A percentile compares a stretch with the other conserved stretches of the same genome.
Conservation (phyloP, 2,888 invertebrate species). For the Sepioteuthis lessoniana region DNA sequence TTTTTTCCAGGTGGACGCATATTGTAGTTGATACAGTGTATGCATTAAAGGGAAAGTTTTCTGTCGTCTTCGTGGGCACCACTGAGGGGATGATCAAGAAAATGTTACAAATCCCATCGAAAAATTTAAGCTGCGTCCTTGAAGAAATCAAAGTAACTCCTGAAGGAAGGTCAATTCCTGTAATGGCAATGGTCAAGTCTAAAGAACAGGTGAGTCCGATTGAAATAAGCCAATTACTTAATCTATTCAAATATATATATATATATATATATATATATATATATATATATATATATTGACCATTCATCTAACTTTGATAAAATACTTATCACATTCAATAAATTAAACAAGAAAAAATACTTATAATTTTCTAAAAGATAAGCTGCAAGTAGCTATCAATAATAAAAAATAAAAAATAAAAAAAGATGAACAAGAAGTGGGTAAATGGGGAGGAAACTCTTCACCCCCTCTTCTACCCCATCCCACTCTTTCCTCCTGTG, state of each 20-base stretch:
- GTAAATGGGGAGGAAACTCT: too few species aligned
- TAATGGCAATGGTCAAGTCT: constrained; percentile 84
- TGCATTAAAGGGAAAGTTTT: constrained; percentile 81
- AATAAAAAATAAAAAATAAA: too few species aligned
- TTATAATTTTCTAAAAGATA: too few species aligned
- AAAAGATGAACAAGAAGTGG: too few species aligned
- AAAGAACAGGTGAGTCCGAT: constrained; percentile 75
- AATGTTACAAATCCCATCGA: constrained; percentile 83
- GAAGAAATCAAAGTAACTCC: constrained; percentile 85
- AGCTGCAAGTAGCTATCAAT: too few species aligned
- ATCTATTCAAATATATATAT: neutral
- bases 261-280: too few species aligned
- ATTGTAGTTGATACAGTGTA: constrained; percentile 86
- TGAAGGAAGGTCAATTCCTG: constrained; percentile 78
- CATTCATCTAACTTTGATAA: too few species aligned
- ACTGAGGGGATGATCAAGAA: constrained; percentile 85
- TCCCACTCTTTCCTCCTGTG: too few species aligned
- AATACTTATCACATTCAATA: too few species aligned
- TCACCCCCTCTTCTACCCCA: too few species aligned
- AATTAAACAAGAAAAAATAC: too few species aligned
- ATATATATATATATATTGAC: too few species aligned
- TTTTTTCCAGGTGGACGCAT: constrained; percentile 72
- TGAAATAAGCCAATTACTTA: neutral
- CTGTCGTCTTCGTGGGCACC: constrained; percentile 88
- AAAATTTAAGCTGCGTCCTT: constrained; percentile 85